Conservation (phyloP, 2,888 invertebrate genomes). For the Andrena trimmerana region DNA sequence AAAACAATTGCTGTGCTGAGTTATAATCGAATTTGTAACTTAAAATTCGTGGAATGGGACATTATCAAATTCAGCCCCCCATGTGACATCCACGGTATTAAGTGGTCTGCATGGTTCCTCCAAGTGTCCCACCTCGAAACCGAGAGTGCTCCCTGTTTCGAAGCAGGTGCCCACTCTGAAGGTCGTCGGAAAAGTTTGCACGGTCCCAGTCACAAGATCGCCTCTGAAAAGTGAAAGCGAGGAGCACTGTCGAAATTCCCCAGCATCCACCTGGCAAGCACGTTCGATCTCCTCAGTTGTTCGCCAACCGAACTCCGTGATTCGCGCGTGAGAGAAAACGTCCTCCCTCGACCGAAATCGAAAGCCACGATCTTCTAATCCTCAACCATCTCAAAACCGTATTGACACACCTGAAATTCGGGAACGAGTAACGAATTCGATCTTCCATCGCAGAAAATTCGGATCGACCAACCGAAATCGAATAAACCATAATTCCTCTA, state of each 20-base stretch:
- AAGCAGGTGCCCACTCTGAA: neutral
- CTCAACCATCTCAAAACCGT: neutral
- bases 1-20: too few relatives aligned
- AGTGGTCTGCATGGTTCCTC: neutral
- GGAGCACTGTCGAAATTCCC: constrained; percentile 33
- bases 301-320: neutral
- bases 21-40: too few relatives aligned
- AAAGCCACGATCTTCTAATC: neutral
- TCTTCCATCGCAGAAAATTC: too few relatives aligned
- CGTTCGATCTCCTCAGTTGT: constrained; percentile 21
- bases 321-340: neutral
- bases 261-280: constrained; percentile 41
- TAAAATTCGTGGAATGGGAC: too few relatives aligned
- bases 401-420: neutral
- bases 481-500: too few relatives aligned
- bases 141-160: neutral
- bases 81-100: neutral
- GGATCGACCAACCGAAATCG: too few relatives aligned
- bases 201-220: neutral
- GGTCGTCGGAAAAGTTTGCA: neutral
- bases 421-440: too few relatives aligned
- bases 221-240: constrained; percentile 61
- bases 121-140: too few relatives aligned
- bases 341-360: neutral
- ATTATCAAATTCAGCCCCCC: neutral